These are phyloP conservation scores for Festucalex cinctus DNA, from an alignment of 2,113 vertebrate genomes.

Conservation along the genomic window DNA sequence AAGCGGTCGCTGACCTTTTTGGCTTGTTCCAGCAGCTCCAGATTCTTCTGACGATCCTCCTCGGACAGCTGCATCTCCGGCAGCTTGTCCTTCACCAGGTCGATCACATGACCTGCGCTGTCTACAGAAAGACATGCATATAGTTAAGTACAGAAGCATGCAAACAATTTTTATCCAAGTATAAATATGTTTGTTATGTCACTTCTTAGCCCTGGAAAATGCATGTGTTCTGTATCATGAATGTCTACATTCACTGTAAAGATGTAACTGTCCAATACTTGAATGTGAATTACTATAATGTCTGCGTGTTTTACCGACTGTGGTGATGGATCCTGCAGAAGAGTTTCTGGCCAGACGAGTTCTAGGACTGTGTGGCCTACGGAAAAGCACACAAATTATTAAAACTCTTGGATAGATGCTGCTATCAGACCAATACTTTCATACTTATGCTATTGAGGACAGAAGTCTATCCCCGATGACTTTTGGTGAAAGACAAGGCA, in stretches of 20 bases:
- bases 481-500: no score
- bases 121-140: conserved; percentile 66
- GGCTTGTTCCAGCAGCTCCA: conserved; percentile 91
- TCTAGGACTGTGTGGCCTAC: conserved; percentile 84
- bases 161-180: background rate
- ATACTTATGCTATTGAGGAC: background rate
- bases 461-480: no score
- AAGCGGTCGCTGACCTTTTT: conserved; percentile 92
- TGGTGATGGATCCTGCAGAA: conserved; percentile 79
- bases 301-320: no score
- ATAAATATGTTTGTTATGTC: background rate
- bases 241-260: no score
- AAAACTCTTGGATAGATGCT: background rate
- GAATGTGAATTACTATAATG: no score
- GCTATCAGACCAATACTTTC: background rate
- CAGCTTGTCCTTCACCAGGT: conserved; percentile 88
- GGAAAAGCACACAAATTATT: conserved; percentile 13
- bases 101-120: conserved; percentile 83
- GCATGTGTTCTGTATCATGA: no score
- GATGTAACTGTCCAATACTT: no score
- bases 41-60: conserved; percentile 91
- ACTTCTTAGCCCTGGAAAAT: no score
- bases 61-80: conserved; percentile 91
- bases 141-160: background rate
- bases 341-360: conserved; percentile 73